Base-by-base conservation (phyloP, 2,888 invertebrate genomes). In the Criorhina ranunculi region DNA sequence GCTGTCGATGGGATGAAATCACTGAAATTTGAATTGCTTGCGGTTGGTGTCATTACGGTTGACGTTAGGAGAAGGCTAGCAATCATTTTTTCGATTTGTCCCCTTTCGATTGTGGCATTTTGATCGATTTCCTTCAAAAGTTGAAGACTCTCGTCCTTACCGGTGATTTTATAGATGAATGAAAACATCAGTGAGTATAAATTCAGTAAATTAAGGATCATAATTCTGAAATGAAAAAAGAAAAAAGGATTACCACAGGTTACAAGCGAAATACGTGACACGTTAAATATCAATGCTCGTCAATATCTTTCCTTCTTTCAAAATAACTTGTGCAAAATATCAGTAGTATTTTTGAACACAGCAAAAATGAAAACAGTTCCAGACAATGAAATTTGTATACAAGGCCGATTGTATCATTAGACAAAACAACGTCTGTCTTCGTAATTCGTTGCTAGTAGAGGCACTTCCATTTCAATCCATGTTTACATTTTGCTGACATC, bases 171-270 rank as follows among this genome's bases (percentile, higher is more conserved):
- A 87, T 95, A 95, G 90, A 98, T 98, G 82, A 97, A 93, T 0
- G 98, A 98, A 90, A 98, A 96, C 91, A 98, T 98, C 81, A 99
- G 92, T 0, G 99, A 98, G 91, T 98, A 98, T 88, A 99, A 94
- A 92, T 98, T 99, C 86, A 99, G 93, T 87, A 99, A 94, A 93
- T 99, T 98, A 72, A 99, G 93, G 37, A 97, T 94, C 96, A 99
- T 97, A 72, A 99, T 98, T 90, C 99, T 98, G 93, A 75, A 94
- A 94, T 55, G 79, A 67, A 73, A 29, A 24, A 40, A 12, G 11
- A 55, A 15, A n/a, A n/a, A n/a, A n/a, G n/a, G n/a, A n/a, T n/a
- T n/a, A n/a, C n/a, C n/a, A n/a, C n/a, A n/a, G n/a, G n/a, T n/a
- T n/a, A n/a, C n/a, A n/a, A n/a, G n/a, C n/a, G n/a, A n/a, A n/a